These are phyloP conservation scores for Dendroctonus ponderosae DNA, from an alignment of 1,140 invertebrate species.

Conservation along the genomic window DNA sequence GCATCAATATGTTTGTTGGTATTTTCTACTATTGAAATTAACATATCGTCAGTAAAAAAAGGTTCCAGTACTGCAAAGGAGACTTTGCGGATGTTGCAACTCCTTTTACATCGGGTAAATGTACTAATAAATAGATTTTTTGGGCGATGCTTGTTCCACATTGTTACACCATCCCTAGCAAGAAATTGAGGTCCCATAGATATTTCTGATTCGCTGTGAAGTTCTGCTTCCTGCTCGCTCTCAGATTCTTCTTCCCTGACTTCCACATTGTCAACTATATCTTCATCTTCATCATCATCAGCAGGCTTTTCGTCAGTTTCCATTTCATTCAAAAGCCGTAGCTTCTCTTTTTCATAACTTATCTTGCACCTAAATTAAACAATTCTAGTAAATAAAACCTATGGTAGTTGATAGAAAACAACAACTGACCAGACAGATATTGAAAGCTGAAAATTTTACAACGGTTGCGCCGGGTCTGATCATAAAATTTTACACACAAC, in stretches of 20 bases:
- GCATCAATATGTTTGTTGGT: not conserved
- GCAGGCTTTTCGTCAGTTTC: not conserved
- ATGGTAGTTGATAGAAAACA: too few relatives aligned
- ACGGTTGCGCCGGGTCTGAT: too few relatives aligned
- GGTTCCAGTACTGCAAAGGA: not conserved
- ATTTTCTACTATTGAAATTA: slow-evolving; percentile 1
- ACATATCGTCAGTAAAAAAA: not conserved
- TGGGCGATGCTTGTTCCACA: not conserved
- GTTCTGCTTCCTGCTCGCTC: not conserved
- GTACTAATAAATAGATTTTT: not conserved
- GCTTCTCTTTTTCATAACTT: too few relatives aligned
- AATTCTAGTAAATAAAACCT: too few relatives aligned
- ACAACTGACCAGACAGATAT: too few relatives aligned
- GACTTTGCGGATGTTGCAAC: not conserved
- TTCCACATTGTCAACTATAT: not conserved
- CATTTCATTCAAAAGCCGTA: too few relatives aligned
- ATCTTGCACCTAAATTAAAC: too few relatives aligned
- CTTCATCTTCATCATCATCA: slow-evolving; percentile 2
- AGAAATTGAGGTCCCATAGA: not conserved
- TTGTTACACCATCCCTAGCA: not conserved
- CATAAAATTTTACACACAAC: too few relatives aligned
- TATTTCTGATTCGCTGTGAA: not conserved
- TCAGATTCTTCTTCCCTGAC: not conserved
- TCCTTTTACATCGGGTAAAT: not conserved
- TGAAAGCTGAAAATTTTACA: too few relatives aligned